Base-by-base conservation (phyloP, 30 jellyfish, hydroid and myxozoan species). In the Pseudorhiza aurosa region DNA sequence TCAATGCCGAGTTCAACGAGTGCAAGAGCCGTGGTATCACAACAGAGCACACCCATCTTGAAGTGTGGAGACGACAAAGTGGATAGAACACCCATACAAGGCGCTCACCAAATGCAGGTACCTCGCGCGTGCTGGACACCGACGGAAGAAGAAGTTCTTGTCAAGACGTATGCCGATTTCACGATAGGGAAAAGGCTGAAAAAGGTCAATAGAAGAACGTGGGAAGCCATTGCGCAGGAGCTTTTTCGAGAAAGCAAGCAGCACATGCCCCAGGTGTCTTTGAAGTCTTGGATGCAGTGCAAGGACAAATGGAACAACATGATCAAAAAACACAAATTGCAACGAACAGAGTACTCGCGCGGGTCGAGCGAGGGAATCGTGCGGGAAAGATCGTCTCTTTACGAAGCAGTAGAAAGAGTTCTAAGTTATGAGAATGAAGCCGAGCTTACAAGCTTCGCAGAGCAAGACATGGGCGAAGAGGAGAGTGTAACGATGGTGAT, bases 271-370 rank as follows among this genome's bases (percentile, higher is more conserved):
- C 80, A 62, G 42, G 88, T 58, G 7, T 25, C 79, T 6, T 35
- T 56, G 80, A 76, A 76, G 24, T 51, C 88, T 9, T 76, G 88
- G 88, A 76, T 76, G 88, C 88, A 76, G 18, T 76, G 88, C 51
- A 76, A 76, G 25, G 88, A 76, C 50, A 76, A 76, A 29, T 76
- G 88, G 88, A 76, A 76, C 29, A 76, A 76, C 43, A 76, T 76
- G 88, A 33, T 76, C 14, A 76, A 76, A 40, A 76, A 76, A 53
- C 88, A 76, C 44, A 76, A 58, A 39, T 26, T 53, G 7, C 76
- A 58, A 24, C 58, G 25, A 28, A 19, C 51, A 1, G 79, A 76
- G 27, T 35, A 76, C 37, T 37, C 44, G 14, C 30, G 58, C 11
- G 59, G 59, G 27, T 24, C 51, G 14, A 72, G 64, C 18, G 85